A percentile compares a stretch with the other conserved stretches of the same genome.
These are phyloP conservation scores for Trissolcus brochymenae DNA, from an alignment of 2,888 invertebrate genomes.

Conservation along the genomic window DNA sequence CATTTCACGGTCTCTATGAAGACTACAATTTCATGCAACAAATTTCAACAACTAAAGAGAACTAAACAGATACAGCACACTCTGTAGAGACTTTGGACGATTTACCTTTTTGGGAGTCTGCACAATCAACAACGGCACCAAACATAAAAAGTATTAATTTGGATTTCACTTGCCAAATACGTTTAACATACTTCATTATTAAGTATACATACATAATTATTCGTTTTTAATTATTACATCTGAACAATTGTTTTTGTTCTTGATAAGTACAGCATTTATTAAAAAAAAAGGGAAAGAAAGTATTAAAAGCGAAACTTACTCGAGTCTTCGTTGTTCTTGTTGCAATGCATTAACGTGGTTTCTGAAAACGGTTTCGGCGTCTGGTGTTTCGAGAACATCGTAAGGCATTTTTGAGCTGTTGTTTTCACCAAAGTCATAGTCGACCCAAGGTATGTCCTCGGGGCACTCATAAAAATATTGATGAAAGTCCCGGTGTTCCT, in stretches of 20 bases:
- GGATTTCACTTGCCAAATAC: not conserved
- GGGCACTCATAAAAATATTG: slow-evolving; percentile 93
- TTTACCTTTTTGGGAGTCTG: slow-evolving; percentile 80
- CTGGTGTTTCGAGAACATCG: slow-evolving; percentile 92
- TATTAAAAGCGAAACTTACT: slow-evolving; percentile 81
- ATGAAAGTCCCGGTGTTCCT: slow-evolving; percentile 94
- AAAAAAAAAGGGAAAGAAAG: no score
- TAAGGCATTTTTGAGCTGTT: slow-evolving; percentile 91
- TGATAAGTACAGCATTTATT: not conserved
- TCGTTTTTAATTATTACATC: not conserved
- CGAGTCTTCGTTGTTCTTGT: slow-evolving; percentile 92
- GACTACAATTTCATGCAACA: not conserved
- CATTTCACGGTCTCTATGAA: no score
- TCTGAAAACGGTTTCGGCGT: slow-evolving; percentile 94
- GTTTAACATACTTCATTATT: not conserved
- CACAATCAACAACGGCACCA: slow-evolving; percentile 75
- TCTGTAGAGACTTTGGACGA: slow-evolving; percentile 38
- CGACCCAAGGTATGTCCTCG: slow-evolving; percentile 87
- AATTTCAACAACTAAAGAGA: slow-evolving; percentile 25
- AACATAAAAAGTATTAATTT: slow-evolving; percentile 74
- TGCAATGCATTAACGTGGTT: slow-evolving; percentile 94
- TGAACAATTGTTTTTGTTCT: not conserved
- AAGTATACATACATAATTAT: no score
- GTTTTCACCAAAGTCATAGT: slow-evolving; percentile 82
- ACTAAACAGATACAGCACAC: slow-evolving; percentile 14